phyloP scores from a whole-genome alignment of 2,888 invertebrate genomes.

The Ennomos quercinarius region DNA sequence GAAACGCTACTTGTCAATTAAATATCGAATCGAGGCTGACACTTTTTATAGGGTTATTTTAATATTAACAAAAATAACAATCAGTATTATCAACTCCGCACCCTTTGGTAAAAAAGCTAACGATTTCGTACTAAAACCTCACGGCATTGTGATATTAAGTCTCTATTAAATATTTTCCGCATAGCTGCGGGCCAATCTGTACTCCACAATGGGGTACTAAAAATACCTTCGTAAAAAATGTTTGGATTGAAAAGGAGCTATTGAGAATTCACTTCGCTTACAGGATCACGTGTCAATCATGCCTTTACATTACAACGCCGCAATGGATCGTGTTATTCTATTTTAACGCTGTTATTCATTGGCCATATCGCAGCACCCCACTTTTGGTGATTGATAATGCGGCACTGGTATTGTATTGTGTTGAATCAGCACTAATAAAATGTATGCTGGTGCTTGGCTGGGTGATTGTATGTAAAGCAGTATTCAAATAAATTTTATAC shows the following conservation, averaged over 20 bases:
- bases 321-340: conserved; percentile 78
- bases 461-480: conserved; percentile 38
- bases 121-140: conserved; percentile 50
- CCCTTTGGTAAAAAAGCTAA: conserved; percentile 53
- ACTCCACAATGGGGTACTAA: conserved; percentile 74
- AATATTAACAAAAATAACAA: conserved; percentile 37
- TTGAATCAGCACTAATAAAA: conserved; percentile 60
- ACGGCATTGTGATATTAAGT: conserved; percentile 65
- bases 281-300: conserved; percentile 83
- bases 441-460: conserved; percentile 44
- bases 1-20: background rate
- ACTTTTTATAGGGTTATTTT: conserved; percentile 9
- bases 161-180: conserved; percentile 78
- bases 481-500: conserved; percentile 9
- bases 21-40: conserved; percentile 1
- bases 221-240: conserved; percentile 66
- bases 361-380: conserved; percentile 71
- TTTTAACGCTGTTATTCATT: conserved; percentile 80
- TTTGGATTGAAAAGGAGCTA: conserved; percentile 61
- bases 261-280: conserved; percentile 64
- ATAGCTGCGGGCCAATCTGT: conserved; percentile 71
- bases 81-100: conserved; percentile 48
- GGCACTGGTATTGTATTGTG: conserved; percentile 55
- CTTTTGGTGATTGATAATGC: conserved; percentile 63
- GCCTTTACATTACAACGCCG: conserved; percentile 58